Evolutionary conservation across 2,888 invertebrate species (phyloP), one percentile per base, ranked within the genome.

Genomic region (Incurvaria masculella): DNA sequence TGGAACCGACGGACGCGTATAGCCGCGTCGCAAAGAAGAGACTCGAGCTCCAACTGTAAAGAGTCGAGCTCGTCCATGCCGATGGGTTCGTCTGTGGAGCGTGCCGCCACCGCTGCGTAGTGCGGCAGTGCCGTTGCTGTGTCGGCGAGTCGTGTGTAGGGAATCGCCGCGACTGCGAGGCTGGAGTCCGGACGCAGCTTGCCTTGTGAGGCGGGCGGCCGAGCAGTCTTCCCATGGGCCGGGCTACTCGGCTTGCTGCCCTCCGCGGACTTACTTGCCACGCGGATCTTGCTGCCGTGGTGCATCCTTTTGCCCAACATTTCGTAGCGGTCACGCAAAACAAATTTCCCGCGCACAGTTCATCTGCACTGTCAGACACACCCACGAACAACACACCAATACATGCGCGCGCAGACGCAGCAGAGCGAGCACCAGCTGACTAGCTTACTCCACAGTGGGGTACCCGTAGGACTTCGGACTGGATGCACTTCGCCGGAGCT

Each of bases 51-150:
- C 45, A 88, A 72, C 65, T 97, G 96, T 10, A 97, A 72, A 2
- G 85, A 82, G 65, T 96, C 94, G 44, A 96, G 73, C 63, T 97
- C 95, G 58, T 96, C 95, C 79, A 94, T 88, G 17, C 86, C 88
- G 51, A 95, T 84, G 3, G 85, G 85, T 60, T 92, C 92, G 50
- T 89, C 89, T 2, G 83, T 79, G 26, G 84, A 81, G 48, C 89
- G 81, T 11, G 82, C 81, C 44, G 90, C 69, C 20, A 88, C 83
- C 46, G 82, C 72, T 5, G 81, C 75, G 57, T 88, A 87, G 39
- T 87, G 82, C 8, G 90, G 88, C 51, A 91, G 66, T 51, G 82
- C 73, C 45, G 81, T 79, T 27, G 76, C 69, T 64, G 88, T 88
- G 59, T 91, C 91, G 52, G 84, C 80, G 57, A 83, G 82, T 63